phyloP scores from a whole-genome alignment of 2,888 invertebrate species.

The Rapana venosa region DNA sequence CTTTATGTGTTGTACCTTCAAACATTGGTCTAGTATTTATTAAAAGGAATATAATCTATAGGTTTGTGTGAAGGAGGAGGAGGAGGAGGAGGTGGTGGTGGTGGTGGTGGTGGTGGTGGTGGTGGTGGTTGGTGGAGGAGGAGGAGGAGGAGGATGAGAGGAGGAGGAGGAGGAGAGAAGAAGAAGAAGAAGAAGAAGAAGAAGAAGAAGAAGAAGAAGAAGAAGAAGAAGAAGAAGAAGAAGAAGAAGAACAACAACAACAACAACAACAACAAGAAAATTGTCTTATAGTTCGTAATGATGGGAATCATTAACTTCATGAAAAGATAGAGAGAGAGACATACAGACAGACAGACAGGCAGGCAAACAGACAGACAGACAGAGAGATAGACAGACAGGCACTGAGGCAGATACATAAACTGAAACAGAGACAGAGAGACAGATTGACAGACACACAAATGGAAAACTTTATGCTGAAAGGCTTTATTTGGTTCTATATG shows the following conservation, averaged over 20 bases:
- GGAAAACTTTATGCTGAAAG: too few species aligned
- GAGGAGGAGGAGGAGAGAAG: background rate
- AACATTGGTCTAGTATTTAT: too few species aligned
- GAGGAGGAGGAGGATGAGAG: too few species aligned
- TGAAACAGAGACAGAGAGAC: background rate
- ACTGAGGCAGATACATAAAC: background rate
- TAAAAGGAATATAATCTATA: too few species aligned
- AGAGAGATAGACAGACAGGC: conserved; percentile 24
- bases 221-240: conserved; percentile 3
- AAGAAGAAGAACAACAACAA: background rate
- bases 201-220: background rate
- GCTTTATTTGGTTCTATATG: too few species aligned
- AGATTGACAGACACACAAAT: background rate
- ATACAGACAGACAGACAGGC: conserved; percentile 24
- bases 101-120: too few species aligned
- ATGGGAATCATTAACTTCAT: too few species aligned
- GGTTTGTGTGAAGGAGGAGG: too few species aligned
- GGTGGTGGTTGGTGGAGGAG: too few species aligned
- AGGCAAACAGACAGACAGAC: background rate
- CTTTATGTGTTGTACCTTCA: too few species aligned
- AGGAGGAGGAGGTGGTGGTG: too few species aligned
- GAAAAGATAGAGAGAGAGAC: background rate
- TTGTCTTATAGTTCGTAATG: background rate
- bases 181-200: background rate
- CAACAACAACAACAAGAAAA: background rate